Evolutionary conservation across 2,113 vertebrate genomes (phyloP).

Genomic region (Notothenia rossii): DNA sequence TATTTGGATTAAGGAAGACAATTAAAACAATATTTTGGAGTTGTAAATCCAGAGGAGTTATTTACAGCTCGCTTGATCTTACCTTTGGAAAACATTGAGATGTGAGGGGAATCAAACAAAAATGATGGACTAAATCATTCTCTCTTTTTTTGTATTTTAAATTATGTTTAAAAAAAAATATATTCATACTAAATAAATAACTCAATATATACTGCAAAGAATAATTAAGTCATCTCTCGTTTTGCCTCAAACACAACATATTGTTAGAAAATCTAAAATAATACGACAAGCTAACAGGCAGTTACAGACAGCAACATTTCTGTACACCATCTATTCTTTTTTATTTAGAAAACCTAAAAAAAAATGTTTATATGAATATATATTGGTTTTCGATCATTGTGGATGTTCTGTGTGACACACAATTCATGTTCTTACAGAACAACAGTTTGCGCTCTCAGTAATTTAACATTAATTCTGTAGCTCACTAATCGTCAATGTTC

Average conservation of each 20-base stretch:
- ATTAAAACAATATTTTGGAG: background rate
- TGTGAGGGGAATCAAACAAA: background rate
- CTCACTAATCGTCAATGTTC: constrained; percentile 10
- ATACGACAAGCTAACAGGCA: background rate
- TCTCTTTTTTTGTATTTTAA: background rate
- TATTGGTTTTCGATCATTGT: background rate
- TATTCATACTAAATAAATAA: no score
- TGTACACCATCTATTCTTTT: background rate
- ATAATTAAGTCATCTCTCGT: no score
- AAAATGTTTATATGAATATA: no score
- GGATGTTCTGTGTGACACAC: constrained; percentile 2
- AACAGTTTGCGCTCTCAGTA: background rate
- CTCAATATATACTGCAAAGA: no score
- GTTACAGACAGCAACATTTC: background rate
- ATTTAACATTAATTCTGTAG: background rate
- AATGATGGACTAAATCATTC: background rate
- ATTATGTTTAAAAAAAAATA: no score
- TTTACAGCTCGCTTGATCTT: background rate
- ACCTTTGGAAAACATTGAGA: background rate
- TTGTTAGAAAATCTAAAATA: background rate
- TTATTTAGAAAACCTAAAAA: no score
- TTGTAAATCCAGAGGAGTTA: background rate
- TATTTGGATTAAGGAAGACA: background rate
- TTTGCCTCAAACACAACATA: background rate
- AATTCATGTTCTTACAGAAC: background rate